A percentile compares a stretch with the other conserved stretches of the same genome.
Conservation (phyloP, 1,140 invertebrate genomes). For the Yoshiicerus persimilis region DNA sequence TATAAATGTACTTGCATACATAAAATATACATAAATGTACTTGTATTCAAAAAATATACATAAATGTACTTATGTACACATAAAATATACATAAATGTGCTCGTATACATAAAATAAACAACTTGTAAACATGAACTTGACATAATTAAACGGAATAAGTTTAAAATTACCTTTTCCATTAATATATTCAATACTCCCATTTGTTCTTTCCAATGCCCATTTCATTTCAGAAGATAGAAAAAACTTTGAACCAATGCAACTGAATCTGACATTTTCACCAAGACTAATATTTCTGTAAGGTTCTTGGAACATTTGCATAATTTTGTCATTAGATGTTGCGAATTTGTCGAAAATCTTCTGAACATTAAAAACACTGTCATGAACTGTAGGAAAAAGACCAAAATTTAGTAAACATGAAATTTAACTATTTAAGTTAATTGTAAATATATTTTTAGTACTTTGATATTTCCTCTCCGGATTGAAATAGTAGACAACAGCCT, state of each 20-base stretch:
- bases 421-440: not conserved
- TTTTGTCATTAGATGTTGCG: slow-evolving; percentile 28
- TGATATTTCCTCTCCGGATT: slow-evolving; percentile 22
- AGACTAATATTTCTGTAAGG: not conserved
- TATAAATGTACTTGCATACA: too few species aligned
- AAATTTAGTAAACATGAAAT: not conserved
- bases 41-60: too few species aligned
- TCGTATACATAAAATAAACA: too few species aligned
- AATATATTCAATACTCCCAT: not conserved
- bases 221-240: not conserved
- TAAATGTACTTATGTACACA: not conserved
- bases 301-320: slow-evolving; percentile 8
- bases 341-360: slow-evolving; percentile 33
- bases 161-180: not conserved
- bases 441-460: not conserved
- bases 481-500: slow-evolving; percentile 34
- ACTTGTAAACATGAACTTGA: not conserved
- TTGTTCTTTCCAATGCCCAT: slow-evolving; percentile 27
- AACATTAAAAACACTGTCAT: slow-evolving; percentile 28
- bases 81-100: not conserved
- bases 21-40: not conserved
- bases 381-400: not conserved
- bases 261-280: not conserved
- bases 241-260: slow-evolving; percentile 28
- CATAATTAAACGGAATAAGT: not conserved